A percentile compares a stretch with the other conserved stretches of the same genome.
Evolutionary conservation across 2,888 invertebrate species (phyloP).

Genomic region (Malthinus seriepunctatus): DNA sequence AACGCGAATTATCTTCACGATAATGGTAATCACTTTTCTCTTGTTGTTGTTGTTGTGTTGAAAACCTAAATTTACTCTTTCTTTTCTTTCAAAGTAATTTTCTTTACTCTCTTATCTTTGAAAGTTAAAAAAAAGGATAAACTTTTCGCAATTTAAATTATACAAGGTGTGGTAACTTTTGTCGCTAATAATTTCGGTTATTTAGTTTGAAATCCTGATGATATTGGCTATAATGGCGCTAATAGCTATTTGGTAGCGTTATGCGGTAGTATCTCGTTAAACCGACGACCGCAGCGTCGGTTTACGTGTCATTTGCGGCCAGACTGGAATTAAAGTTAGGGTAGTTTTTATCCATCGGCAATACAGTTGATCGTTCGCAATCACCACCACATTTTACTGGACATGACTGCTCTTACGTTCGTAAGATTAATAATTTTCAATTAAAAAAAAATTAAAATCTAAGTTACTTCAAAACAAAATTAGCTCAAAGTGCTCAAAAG

Average conservation of each 20-base stretch:
- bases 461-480: not conserved
- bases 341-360: slow-evolving; percentile 46
- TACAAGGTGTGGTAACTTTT: not conserved
- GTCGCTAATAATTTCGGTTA: slow-evolving; percentile 26
- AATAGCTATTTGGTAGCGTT: slow-evolving; percentile 52
- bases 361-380: slow-evolving; percentile 39
- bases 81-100: slow-evolving; percentile 17
- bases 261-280: slow-evolving; percentile 54
- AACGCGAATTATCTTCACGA: slow-evolving; percentile 44
- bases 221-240: slow-evolving; percentile 52
- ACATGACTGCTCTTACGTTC: slow-evolving; percentile 24
- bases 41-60: no score
- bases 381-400: slow-evolving; percentile 26
- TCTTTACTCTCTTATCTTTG: slow-evolving; percentile 10
- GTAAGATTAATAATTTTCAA: slow-evolving; percentile 26
- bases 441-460: not conserved
- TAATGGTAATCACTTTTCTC: slow-evolving; percentile 45
- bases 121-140: not conserved
- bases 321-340: slow-evolving; percentile 53
- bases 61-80: slow-evolving; percentile 35
- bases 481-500: not conserved
- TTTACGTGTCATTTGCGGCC: slow-evolving; percentile 54
- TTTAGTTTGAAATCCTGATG: slow-evolving; percentile 35
- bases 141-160: no score
- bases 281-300: slow-evolving; percentile 50